Percentiles rank a stretch among this genome's conserved stretches.
These are phyloP conservation scores for Plebejus melissa DNA, from an alignment of 2,888 invertebrate species.

Conservation along the genomic window DNA sequence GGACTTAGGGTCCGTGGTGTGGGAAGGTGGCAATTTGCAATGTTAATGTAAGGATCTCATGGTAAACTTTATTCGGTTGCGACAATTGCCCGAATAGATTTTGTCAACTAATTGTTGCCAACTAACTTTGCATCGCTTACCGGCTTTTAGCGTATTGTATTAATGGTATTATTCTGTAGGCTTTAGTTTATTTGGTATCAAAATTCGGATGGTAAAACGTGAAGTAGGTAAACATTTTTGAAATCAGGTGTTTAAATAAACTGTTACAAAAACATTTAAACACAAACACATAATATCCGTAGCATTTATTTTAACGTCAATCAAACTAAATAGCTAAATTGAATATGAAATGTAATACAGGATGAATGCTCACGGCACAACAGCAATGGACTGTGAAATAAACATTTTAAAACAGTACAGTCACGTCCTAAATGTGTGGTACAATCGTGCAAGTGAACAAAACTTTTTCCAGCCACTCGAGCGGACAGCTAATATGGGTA, in stretches of 20 bases:
- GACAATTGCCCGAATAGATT: constrained; percentile 71
- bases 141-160: constrained; percentile 31
- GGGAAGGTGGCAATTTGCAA: constrained; percentile 33
- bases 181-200: neutral
- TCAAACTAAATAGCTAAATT: neutral
- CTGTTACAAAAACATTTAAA: no score
- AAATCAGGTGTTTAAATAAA: neutral
- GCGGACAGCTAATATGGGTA: neutral
- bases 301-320: neutral
- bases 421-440: neutral
- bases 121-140: constrained; percentile 52
- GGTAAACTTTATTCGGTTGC: constrained; percentile 67
- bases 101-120: constrained; percentile 68
- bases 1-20: constrained; percentile 22
- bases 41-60: constrained; percentile 54
- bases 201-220: neutral
- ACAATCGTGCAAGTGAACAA: neutral
- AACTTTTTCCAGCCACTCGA: neutral
- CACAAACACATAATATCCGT: neutral
- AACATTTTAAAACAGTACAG: neutral
- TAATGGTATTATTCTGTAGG: constrained; percentile 2
- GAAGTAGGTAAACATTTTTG: neutral
- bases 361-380: neutral
- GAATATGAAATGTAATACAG: neutral
- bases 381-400: neutral